phyloP scores from a whole-genome alignment of 2,888 invertebrate genomes.

The Zygogramma bicolorata region DNA sequence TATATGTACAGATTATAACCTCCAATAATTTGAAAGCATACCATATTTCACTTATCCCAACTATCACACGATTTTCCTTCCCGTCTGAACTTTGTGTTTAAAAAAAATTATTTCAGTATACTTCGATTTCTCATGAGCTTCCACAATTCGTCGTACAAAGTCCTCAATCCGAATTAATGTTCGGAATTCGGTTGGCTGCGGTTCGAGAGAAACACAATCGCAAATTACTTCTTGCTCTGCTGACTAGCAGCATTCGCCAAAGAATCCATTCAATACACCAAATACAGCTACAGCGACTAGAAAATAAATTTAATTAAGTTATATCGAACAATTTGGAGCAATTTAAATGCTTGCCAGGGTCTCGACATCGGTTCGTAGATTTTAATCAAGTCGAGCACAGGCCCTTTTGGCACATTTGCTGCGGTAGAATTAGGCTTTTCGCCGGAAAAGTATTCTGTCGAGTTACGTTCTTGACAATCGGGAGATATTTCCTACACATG shows the following conservation, averaged over 20 bases:
- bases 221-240: background rate
- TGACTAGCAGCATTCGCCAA: background rate
- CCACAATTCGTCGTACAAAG: too few species aligned
- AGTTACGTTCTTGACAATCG: too few species aligned
- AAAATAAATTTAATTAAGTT: slow-evolving; percentile 8
- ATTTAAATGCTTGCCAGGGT: background rate
- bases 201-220: background rate
- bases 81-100: too few species aligned
- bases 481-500: too few species aligned
- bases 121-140: too few species aligned
- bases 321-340: slow-evolving; percentile 11
- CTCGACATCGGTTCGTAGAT: background rate
- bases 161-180: background rate
- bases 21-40: too few species aligned
- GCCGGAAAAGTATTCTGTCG: background rate
- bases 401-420: background rate
- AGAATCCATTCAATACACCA: background rate
- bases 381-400: slow-evolving; percentile 11
- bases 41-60: too few species aligned
- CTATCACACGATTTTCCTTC: too few species aligned
- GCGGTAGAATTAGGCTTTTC: background rate
- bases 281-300: background rate
- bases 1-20: too few species aligned
- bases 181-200: background rate
- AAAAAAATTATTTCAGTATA: too few species aligned